phyloP scores from a whole-genome alignment of 2,113 vertebrate species.

The Bos javanicus region DNA sequence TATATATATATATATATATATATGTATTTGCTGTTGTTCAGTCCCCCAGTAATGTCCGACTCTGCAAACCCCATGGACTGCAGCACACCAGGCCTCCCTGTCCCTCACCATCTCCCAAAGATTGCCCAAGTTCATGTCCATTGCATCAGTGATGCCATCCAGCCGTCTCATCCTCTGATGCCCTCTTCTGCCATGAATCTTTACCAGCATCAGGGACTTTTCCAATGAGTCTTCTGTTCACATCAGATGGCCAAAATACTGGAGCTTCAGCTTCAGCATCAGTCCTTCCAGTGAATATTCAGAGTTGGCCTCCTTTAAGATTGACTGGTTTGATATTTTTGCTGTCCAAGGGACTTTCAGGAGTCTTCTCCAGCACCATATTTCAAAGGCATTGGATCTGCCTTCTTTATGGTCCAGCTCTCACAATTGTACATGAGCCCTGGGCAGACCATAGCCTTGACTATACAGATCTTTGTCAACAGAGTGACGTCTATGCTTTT shows the following conservation, averaged over 20 bases:
- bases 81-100: neutral
- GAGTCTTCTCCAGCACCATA: neutral
- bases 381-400: neutral
- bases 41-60: neutral
- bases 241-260: neutral
- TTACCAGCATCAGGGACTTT: neutral
- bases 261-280: neutral
- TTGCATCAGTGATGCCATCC: neutral
- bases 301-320: neutral
- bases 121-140: neutral
- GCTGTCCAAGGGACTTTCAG: neutral
- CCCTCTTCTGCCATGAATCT: neutral
- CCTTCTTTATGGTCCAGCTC: neutral
- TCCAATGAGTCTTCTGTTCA: neutral
- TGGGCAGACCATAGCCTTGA: neutral
- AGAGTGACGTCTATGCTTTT: neutral
- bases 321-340: neutral
- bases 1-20: fast-evolving
- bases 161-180: neutral
- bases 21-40: neutral
- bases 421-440: neutral
- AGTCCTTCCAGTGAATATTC: neutral
- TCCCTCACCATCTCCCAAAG: neutral
- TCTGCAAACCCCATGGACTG: neutral
- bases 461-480: neutral